A percentile compares a stretch with the other conserved stretches of the same genome.
Evolutionary conservation across 2,797 vertebrate species (phyloP).

Genomic region (Mastacembelus armatus): DNA sequence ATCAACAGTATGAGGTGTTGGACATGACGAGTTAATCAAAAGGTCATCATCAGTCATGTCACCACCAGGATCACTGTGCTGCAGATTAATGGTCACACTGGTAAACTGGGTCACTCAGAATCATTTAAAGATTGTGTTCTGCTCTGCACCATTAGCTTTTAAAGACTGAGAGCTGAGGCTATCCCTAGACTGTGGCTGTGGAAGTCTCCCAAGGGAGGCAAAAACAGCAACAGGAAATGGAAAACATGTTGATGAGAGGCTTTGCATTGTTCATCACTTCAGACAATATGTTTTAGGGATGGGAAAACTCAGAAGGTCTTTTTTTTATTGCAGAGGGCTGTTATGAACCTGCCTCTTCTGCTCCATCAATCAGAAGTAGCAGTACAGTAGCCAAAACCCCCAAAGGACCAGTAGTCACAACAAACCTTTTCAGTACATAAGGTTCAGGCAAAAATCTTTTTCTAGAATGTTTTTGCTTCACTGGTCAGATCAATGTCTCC

Average conservation of each 20-base stretch:
- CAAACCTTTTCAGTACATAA: constrained; percentile 23
- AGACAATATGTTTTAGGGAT: constrained; percentile 31
- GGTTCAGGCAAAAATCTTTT: not conserved
- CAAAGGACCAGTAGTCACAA: constrained; percentile 12
- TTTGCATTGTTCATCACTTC: constrained; percentile 21
- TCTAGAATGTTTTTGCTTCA: constrained; percentile 26
- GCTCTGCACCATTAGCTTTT: constrained; percentile 50
- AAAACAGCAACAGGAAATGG: constrained; percentile 19
- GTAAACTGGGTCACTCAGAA: constrained; percentile 22
- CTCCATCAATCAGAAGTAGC: constrained; percentile 18
- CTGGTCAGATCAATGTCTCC: constrained; percentile 19
- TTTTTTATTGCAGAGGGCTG: constrained; percentile 11
- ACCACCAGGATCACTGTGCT: constrained; percentile 21
- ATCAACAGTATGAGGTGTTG: constrained; percentile 14
- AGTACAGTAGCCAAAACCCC: constrained; percentile 16
- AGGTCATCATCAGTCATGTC: constrained; percentile 52
- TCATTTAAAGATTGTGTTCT: constrained; percentile 16
- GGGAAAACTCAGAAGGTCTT: constrained; percentile 15
- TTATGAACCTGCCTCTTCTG: constrained; percentile 18
- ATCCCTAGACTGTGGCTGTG: constrained; percentile 7
- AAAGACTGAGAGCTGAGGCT: constrained; percentile 12
- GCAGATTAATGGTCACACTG: constrained; percentile 33
- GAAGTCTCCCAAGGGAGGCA: constrained; percentile 22
- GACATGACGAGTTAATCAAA: constrained; percentile 63
- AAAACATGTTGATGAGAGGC: constrained; percentile 44